Evolutionary conservation across 1,140 invertebrate species (phyloP).

Genomic region (Aradophagus sp.): DNA sequence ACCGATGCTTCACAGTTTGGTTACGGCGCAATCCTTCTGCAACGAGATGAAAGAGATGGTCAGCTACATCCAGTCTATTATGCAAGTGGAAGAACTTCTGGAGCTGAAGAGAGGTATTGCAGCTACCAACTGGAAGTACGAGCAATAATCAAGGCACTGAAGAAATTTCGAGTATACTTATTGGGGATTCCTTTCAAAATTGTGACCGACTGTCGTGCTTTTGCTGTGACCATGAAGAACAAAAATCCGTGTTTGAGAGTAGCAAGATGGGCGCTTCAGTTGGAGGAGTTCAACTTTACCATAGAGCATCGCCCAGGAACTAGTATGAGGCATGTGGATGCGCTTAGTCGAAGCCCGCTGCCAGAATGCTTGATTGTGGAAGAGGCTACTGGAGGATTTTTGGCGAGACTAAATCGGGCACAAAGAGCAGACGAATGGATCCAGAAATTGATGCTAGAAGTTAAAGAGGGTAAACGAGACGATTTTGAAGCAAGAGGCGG

Average conservation of each 20-base stretch:
- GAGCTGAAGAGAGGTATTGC: neutral
- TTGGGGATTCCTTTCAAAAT: neutral
- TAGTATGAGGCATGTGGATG: neutral
- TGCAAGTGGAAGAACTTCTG: neutral
- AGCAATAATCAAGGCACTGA: neutral
- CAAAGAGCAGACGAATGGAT: too few relatives aligned
- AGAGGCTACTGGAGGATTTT: neutral
- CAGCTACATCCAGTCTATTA: neutral
- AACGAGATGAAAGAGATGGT: too few relatives aligned
- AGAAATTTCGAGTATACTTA: neutral
- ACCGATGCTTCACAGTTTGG: neutral
- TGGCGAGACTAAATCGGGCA: neutral
- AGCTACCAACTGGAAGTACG: neutral
- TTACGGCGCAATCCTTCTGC: too few relatives aligned
- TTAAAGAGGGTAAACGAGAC: too few relatives aligned
- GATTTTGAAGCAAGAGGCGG: too few relatives aligned
- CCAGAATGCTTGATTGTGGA: neutral
- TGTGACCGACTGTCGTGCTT: neutral
- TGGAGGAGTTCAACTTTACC: neutral
- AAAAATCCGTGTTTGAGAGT: neutral
- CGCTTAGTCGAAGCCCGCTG: neutral
- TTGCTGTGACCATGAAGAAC: neutral
- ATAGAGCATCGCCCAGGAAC: neutral
- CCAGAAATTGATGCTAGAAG: too few relatives aligned
- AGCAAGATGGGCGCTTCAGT: constrained; percentile 1